These are phyloP conservation scores for Mareca strepera DNA, from an alignment of 2,797 vertebrate genomes.

Conservation along the genomic window DNA sequence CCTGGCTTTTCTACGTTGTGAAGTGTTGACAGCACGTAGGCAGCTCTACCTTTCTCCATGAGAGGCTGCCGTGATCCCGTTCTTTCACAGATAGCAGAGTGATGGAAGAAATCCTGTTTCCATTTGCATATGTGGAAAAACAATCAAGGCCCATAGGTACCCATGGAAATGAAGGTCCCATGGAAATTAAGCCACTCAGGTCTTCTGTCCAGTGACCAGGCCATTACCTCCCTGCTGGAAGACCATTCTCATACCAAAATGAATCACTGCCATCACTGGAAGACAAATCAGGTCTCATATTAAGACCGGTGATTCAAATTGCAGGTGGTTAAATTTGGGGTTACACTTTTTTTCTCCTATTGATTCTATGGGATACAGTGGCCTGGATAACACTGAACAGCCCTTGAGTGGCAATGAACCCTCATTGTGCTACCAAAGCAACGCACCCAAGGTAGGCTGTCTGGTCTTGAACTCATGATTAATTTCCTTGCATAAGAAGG, in stretches of 20 bases:
- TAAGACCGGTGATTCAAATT: neutral
- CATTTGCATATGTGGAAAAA: neutral
- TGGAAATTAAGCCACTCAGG: neutral
- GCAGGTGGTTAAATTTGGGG: neutral
- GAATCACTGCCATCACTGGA: neutral
- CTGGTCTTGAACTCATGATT: neutral
- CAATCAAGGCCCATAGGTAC: neutral
- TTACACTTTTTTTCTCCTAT: neutral
- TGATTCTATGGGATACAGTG: neutral
- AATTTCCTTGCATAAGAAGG: neutral
- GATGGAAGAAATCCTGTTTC: neutral
- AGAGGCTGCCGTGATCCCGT: neutral
- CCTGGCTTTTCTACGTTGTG: neutral
- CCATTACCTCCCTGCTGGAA: neutral
- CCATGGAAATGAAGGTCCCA: neutral
- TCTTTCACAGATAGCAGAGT: neutral
- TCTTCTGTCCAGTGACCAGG: neutral
- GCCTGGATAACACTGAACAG: neutral
- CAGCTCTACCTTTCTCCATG: neutral
- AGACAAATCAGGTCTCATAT: neutral
- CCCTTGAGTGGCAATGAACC: neutral
- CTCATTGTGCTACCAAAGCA: neutral
- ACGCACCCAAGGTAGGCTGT: neutral
- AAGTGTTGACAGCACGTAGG: neutral
- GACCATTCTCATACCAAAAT: neutral